A percentile compares a stretch with the other conserved stretches of the same genome.
Evolutionary conservation across 2,113 vertebrate species (phyloP).

Genomic region (Ictalurus furcatus): DNA sequence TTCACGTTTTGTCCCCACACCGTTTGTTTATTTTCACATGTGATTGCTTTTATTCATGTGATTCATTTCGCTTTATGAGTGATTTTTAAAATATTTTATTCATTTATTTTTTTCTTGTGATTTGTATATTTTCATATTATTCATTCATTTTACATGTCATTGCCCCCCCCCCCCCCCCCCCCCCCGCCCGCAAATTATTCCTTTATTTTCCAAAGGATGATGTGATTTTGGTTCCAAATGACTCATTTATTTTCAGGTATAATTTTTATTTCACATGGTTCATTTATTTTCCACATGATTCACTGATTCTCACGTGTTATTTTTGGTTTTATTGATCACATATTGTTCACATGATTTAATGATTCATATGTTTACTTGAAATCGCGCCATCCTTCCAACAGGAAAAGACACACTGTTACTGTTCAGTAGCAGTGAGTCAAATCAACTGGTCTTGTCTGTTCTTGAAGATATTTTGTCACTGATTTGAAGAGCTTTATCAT

Average conservation of each 20-base stretch:
- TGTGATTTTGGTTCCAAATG: not conserved
- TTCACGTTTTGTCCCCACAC: not conserved
- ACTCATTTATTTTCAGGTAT: too few species aligned
- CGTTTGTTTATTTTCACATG: not conserved
- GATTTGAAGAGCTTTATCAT: not conserved
- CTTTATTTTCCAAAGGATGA: too few species aligned
- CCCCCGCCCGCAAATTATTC: too few species aligned
- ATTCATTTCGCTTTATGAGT: not conserved
- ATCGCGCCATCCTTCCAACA: conserved; percentile 9
- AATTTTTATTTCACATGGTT: not conserved
- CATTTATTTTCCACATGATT: not conserved
- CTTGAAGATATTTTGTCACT: not conserved
- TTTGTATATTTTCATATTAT: not conserved
- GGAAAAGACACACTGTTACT: conserved; percentile 3
- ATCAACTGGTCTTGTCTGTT: not conserved
- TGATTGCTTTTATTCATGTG: not conserved
- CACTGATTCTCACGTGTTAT: not conserved
- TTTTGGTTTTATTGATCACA: not conserved
- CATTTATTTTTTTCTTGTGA: not conserved
- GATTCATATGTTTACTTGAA: not conserved
- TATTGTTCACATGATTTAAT: not conserved
- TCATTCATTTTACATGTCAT: not conserved
- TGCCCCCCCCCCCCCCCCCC: too few species aligned
- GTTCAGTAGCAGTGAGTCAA: not conserved
- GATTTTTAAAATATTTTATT: not conserved